A percentile compares a stretch with the other conserved stretches of the same genome.
Evolutionary conservation across 1,140 invertebrate genomes (phyloP).

Genomic region (Heliconius eleuchia): DNA sequence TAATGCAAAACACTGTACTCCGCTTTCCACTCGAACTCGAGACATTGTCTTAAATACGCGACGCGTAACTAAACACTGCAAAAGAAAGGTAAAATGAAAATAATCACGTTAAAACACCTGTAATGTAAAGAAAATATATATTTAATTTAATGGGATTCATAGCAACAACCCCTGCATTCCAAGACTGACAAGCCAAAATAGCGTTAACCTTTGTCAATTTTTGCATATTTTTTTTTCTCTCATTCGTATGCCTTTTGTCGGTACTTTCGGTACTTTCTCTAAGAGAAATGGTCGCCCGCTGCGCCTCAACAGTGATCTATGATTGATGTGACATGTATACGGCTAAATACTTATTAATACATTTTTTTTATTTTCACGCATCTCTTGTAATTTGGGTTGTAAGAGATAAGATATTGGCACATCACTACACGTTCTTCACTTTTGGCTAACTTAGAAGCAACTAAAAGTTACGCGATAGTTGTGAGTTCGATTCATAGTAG

Average conservation of each 20-base stretch:
- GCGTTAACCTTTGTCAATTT: background rate
- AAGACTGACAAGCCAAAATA: background rate
- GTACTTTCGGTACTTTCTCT: conserved; percentile 29
- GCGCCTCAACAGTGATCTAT: conserved; percentile 15
- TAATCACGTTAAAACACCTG: no score
- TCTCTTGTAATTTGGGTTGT: background rate
- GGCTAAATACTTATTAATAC: conserved; percentile 3
- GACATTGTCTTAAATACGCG: no score
- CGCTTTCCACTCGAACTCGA: no score
- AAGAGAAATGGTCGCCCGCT: conserved; percentile 25
- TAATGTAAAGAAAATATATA: background rate
- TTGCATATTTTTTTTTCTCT: background rate
- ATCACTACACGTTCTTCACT: background rate
- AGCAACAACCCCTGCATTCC: background rate
- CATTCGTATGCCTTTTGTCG: conserved; percentile 2
- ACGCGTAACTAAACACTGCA: no score
- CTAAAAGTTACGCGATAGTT: no score
- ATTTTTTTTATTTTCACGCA: conserved; percentile 3
- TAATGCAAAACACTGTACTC: background rate
- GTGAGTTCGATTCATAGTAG: no score
- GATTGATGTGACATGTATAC: conserved; percentile 22
- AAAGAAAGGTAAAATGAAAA: no score
- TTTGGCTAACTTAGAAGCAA: no score
- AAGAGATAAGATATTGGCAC: background rate
- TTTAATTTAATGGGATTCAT: background rate